phyloP scores from a whole-genome alignment of 1,140 invertebrate genomes.

The Scaptomyza montana region DNA sequence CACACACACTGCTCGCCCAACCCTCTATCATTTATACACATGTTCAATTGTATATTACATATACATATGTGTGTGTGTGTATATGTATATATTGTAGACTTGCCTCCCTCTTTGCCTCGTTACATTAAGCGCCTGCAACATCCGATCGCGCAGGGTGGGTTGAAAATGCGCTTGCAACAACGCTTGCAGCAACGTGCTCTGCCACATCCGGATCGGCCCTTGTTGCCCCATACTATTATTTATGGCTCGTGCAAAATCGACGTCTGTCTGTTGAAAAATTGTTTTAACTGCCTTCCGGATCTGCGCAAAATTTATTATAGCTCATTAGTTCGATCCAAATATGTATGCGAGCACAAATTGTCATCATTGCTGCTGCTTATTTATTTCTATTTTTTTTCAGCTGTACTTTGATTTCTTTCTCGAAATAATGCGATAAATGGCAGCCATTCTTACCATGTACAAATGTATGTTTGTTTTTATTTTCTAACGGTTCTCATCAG shows the following conservation, averaged over 20 bases:
- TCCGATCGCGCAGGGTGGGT: constrained; percentile 53
- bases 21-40: background rate
- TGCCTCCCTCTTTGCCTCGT: constrained; percentile 18
- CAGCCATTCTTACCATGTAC: background rate
- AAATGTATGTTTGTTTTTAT: background rate
- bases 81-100: background rate
- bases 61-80: no score
- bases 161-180: constrained; percentile 1
- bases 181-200: constrained; percentile 44
- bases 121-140: constrained; percentile 55
- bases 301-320: constrained; percentile 77
- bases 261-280: constrained; percentile 74
- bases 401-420: constrained; percentile 11
- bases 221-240: constrained; percentile 63
- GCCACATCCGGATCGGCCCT: constrained; percentile 56
- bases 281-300: constrained; percentile 51
- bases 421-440: constrained; percentile 5
- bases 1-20: constrained; percentile 2
- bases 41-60: no score
- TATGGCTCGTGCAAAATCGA: constrained; percentile 79
- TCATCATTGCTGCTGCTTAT: background rate
- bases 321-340: constrained; percentile 69
- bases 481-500: background rate
- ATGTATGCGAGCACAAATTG: constrained; percentile 31
- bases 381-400: background rate